A percentile compares a stretch with the other conserved stretches of the same genome.
Evolutionary conservation across 2,888 invertebrate genomes (phyloP).

Genomic region (Macrophya alboannulata): DNA sequence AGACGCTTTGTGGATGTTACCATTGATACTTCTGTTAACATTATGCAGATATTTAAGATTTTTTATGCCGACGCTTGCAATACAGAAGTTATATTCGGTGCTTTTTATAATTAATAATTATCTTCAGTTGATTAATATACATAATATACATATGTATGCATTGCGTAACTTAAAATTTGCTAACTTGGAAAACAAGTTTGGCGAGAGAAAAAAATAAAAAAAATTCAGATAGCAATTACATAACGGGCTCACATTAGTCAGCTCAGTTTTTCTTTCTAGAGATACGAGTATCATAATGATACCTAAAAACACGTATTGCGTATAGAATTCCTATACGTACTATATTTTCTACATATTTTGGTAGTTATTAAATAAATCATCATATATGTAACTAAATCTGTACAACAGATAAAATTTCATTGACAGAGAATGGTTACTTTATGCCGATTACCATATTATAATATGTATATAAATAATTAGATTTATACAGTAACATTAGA

Average conservation of each 20-base stretch:
- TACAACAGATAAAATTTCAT: conserved; percentile 43
- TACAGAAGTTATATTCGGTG: conserved; percentile 32
- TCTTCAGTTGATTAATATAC: conserved; percentile 29
- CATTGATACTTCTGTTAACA: not conserved
- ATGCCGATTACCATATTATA: conserved; percentile 25
- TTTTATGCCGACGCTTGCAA: conserved; percentile 9
- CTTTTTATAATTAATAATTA: conserved; percentile 40
- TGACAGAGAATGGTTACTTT: not conserved
- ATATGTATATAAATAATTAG: conserved; percentile 54
- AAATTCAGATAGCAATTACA: not conserved
- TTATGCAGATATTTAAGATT: conserved; percentile 1
- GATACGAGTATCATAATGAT: conserved; percentile 46
- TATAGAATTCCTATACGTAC: conserved; percentile 24
- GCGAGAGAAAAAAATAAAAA: not conserved
- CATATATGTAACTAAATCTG: conserved; percentile 1
- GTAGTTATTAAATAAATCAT: conserved; percentile 32
- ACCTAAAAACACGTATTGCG: conserved; percentile 1
- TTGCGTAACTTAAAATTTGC: not conserved
- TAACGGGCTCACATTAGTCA: conserved; percentile 4
- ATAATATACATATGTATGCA: not conserved
- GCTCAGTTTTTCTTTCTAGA: conserved; percentile 2
- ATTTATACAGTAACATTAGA: conserved; percentile 29
- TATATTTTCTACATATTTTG: conserved; percentile 47
- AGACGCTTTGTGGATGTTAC: conserved; percentile 6
- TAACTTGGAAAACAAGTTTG: conserved; percentile 21